Evolutionary conservation across 2,797 vertebrate genomes (phyloP), one percentile per base, ranked within the genome.

Genomic region (Eptatretus atami): DNA sequence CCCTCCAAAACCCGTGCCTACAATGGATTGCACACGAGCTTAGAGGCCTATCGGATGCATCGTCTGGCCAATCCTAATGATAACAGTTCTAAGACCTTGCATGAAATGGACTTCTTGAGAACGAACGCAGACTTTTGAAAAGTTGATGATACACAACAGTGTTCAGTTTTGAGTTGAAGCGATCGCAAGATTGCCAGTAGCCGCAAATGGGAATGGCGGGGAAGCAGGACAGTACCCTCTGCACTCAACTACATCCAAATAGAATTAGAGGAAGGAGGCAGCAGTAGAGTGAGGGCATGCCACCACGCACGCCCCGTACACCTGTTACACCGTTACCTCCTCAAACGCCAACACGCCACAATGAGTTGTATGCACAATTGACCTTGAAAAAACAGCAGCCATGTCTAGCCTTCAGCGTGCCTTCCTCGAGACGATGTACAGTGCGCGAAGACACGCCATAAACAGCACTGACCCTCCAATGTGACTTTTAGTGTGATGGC

Each of bases 401-500:
- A 98, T 98, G 92, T 95, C 87, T 73, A 94, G 78, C 72, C 75
- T 98, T 74, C 92, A 98, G 76, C 81, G 87, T 74, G 90, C 92
- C 79, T 88, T 75, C 92, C 92, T 52, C 79, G 83, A 65, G 92
- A 98, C 24, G 90, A 98, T 31, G 92, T 67, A 93, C 90, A 15
- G 80, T 88, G 15, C 77, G 92, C n/a, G 76, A 98, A 98, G 76
- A 98, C 90, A 64, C 81, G 90, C 68, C 92, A 98, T 77, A 96
- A n/a, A 98, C 79, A 98, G 92, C 81, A 95, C 90, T 63, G 92
- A 95, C 79, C 82, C 95, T 80, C 92, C 92, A 73, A 80, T 95
- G 74, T 98, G 31, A 44, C 31, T 44, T 44, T 44, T 44, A 44
- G 31, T 44, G 31, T 44, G 31, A 44, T 44, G 31, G 31, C 31